A percentile compares a stretch with the other conserved stretches of the same genome.
Conservation (phyloP, 2,113 vertebrate genomes). For the Morone chrysops region DNA sequence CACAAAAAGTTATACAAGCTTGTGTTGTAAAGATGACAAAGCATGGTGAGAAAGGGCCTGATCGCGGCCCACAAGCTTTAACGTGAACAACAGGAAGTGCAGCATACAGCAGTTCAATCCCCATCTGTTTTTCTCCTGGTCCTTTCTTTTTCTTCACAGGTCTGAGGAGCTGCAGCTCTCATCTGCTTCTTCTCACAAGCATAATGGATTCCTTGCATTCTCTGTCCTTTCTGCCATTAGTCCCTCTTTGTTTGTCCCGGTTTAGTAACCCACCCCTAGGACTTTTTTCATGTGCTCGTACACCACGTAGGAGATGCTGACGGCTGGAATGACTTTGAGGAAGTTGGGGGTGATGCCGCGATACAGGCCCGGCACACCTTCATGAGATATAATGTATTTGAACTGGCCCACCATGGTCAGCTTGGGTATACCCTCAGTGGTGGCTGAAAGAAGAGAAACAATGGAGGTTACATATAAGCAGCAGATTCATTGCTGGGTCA, state of each 20-base stretch:
- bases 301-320: slow-evolving; percentile 96
- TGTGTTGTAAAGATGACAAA: background rate
- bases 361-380: slow-evolving; percentile 92
- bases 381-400: slow-evolving; percentile 89
- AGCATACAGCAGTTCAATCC: background rate
- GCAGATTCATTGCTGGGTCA: background rate
- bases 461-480: slow-evolving; percentile 27
- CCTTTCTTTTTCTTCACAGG: background rate
- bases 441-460: slow-evolving; percentile 77
- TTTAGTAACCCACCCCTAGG: slow-evolving; percentile 85
- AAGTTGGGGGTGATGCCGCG: slow-evolving; percentile 95
- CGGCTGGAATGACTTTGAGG: slow-evolving; percentile 95
- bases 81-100: slow-evolving; percentile 18
- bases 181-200: slow-evolving; percentile 5
- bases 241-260: background rate
- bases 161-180: background rate
- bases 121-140: background rate
- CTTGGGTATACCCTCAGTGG: slow-evolving; percentile 85
- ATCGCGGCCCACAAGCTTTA: background rate
- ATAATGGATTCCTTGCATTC: slow-evolving; percentile 2
- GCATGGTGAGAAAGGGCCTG: too few relatives aligned
- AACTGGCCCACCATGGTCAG: slow-evolving; percentile 92
- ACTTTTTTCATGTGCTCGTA: slow-evolving; percentile 95
- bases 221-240: background rate
- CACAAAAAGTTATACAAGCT: too few relatives aligned